Base-by-base conservation (phyloP, 2,888 invertebrate genomes). In the Drosophila pegasa region DNA sequence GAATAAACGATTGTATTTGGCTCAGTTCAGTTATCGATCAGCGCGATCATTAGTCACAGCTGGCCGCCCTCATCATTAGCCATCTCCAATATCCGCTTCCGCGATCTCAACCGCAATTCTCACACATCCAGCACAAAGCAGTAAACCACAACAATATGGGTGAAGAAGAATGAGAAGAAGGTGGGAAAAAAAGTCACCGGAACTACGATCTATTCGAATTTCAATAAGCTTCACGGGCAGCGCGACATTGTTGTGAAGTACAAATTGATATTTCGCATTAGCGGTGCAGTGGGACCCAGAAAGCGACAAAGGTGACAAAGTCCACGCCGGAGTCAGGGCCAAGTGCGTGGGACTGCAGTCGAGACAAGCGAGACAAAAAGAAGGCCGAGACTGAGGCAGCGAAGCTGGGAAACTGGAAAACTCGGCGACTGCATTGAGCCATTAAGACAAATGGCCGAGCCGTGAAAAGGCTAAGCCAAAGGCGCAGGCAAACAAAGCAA, bases 251-350 rank as follows among this genome's bases (percentile, higher is more conserved):
- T 50, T 69, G 75, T 84, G 63, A 70, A 70, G 71, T 81, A 85
- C 79, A 86, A 83, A 88, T 74, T 74, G 78, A 82, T 88, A 88
- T 88, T 88, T 88, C 74, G 88, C 87, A 88, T 82, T 88, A 88
- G 80, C 37, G 80, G 35, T 8, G 41, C 52, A 63, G 29, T n/a
- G 31, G 41, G 50, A 38, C 50, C 31, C 25, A 38, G 57, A 41
- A 55, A 50, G 50, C 43, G 68, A 68, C 75, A 75, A 71, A 64
- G 88, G 71, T 83, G 83, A 87, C 88, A 87, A 89, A 80, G 80
- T 78, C 45, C 45, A 68, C 33, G 27, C 33, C 25, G 4, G n/a
- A 40, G 27, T 35, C 59, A 80, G 72, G 62, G 72, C 75, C 77
- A 73, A 60, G 50, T 89, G 86, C 89, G 86, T 86, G 86, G 86